Evolutionary conservation across 2,113 vertebrate genomes (phyloP).

Genomic region (Typhlomys cinereus): DNA sequence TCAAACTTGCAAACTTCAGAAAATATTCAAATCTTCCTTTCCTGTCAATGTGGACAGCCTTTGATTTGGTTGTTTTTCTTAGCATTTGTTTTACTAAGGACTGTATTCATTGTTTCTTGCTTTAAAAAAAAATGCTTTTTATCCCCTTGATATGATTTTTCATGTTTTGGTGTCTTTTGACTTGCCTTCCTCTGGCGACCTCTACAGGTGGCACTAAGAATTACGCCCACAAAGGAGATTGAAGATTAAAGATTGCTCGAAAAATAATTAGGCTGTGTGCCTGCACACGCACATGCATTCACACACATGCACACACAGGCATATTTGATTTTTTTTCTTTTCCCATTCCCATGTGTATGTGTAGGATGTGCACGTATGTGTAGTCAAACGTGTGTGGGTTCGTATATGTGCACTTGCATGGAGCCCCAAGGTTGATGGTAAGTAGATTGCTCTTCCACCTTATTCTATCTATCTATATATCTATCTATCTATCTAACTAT

Average conservation of each 20-base stretch:
- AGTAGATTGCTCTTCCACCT: too few relatives aligned
- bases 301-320: too few relatives aligned
- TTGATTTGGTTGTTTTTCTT: background rate
- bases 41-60: accelerated
- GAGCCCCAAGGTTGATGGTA: too few relatives aligned
- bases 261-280: background rate
- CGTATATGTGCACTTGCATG: too few relatives aligned
- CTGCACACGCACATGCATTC: background rate
- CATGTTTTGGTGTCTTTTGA: background rate
- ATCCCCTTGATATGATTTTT: background rate
- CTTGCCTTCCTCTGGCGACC: slow-evolving; percentile 78
- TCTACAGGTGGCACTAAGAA: slow-evolving; percentile 64
- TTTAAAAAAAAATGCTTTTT: background rate
- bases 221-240: background rate
- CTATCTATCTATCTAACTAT: too few relatives aligned
- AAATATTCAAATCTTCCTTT: background rate
- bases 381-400: too few relatives aligned
- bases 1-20: background rate
- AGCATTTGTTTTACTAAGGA: background rate
- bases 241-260: background rate
- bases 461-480: too few relatives aligned
- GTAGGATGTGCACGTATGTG: too few relatives aligned
- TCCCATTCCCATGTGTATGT: background rate
- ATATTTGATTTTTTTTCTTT: too few relatives aligned
- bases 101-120: background rate